A percentile compares a stretch with the other conserved stretches of the same genome.
These are phyloP conservation scores for Silurus asotus DNA, from an alignment of 2,113 vertebrate genomes.

Conservation along the genomic window DNA sequence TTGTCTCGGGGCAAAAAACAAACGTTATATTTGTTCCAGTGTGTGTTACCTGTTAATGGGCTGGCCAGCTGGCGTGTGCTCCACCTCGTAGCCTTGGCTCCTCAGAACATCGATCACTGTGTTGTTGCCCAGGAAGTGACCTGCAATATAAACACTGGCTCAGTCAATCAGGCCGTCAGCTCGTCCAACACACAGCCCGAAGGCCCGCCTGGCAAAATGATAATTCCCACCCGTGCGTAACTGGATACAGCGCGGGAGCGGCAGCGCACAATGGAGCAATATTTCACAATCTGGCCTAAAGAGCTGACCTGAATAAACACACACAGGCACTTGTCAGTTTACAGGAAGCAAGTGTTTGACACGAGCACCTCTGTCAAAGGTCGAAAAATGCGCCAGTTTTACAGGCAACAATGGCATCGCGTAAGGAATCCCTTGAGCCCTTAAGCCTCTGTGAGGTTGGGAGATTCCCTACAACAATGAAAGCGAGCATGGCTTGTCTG, in stretches of 20 bases:
- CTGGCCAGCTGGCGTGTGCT: constrained; percentile 82
- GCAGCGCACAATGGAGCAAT: constrained; percentile 38
- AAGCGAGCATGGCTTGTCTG: not conserved
- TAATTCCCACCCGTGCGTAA: constrained; percentile 26
- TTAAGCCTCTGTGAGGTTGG: not conserved
- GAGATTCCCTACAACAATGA: constrained; percentile 25
- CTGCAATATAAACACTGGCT: constrained; percentile 69
- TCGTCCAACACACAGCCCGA: constrained; percentile 26
- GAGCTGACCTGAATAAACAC: constrained; percentile 34
- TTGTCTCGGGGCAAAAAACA: not conserved
- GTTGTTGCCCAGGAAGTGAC: constrained; percentile 91
- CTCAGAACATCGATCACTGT: constrained; percentile 87
- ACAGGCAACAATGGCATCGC: constrained; percentile 18
- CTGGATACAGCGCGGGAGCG: constrained; percentile 13
- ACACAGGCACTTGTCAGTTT: constrained; percentile 19
- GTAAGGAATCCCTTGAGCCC: constrained; percentile 22
- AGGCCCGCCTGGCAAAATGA: not conserved
- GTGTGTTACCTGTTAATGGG: constrained; percentile 78
- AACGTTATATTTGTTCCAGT: not conserved
- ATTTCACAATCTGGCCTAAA: constrained; percentile 35
- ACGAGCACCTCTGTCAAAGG: constrained; percentile 12
- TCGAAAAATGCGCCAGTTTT: not conserved
- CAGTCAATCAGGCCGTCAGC: constrained; percentile 36
- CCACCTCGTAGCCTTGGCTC: constrained; percentile 82
- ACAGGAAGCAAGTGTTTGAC: constrained; percentile 43